Percentiles rank a stretch among this genome's conserved stretches.
These are phyloP conservation scores for Lordiphosa stackelbergi DNA, from an alignment of 1,140 invertebrate species.

Conservation along the genomic window DNA sequence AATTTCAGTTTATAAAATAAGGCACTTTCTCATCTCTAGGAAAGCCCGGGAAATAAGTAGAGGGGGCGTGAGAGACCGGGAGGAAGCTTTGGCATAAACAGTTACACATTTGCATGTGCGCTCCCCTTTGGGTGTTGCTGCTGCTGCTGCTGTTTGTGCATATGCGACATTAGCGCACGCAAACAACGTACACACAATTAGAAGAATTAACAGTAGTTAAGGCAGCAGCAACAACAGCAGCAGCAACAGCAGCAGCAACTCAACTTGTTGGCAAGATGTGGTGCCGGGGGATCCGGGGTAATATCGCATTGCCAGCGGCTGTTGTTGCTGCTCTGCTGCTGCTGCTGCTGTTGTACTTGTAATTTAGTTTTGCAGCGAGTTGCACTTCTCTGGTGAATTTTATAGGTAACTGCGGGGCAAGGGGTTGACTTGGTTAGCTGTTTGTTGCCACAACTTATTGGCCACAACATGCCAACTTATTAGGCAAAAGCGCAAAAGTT, in stretches of 20 bases:
- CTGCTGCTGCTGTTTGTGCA: constrained; percentile 41
- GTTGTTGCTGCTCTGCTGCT: constrained; percentile 35
- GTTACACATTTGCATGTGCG: constrained; percentile 61
- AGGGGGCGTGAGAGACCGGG: not conserved
- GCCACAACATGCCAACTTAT: constrained; percentile 74
- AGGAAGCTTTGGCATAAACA: constrained; percentile 51
- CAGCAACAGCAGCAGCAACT: constrained; percentile 13
- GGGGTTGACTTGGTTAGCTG: constrained; percentile 2
- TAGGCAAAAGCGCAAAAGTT: constrained; percentile 73
- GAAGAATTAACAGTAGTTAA: constrained; percentile 74
- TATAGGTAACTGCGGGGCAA: not conserved
- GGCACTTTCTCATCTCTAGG: constrained; percentile 18
- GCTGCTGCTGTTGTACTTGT: constrained; percentile 45
- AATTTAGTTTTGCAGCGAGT: constrained; percentile 58
- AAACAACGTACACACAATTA: constrained; percentile 74
- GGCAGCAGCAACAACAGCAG: constrained; percentile 44
- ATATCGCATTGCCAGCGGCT: constrained; percentile 19
- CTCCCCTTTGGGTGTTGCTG: constrained; percentile 12
- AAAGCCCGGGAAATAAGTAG: not conserved
- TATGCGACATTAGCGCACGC: constrained; percentile 73
- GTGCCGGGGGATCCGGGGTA: not conserved
- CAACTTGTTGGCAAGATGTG: constrained; percentile 47
- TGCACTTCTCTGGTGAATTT: constrained; percentile 13
- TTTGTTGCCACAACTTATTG: constrained; percentile 65
- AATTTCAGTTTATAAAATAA: not conserved